Evolutionary conservation across 2,113 vertebrate species (phyloP).

Genomic region (Ornithorhynchus anatinus): DNA sequence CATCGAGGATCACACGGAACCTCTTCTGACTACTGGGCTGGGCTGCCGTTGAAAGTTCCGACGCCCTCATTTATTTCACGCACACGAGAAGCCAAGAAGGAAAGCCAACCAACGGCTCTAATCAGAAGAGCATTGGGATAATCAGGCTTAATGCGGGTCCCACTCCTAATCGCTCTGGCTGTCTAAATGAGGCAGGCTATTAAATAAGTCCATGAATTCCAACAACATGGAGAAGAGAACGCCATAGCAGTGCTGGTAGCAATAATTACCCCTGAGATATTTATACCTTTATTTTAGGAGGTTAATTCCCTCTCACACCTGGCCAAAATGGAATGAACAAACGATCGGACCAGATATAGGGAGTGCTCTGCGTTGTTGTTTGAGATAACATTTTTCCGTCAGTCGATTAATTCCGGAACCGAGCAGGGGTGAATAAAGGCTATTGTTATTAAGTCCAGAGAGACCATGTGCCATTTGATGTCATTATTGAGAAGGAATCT

Average conservation of each 20-base stretch:
- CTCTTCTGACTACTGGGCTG: conserved; percentile 21
- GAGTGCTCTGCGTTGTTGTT: conserved; percentile 47
- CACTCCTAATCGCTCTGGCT: conserved; percentile 62
- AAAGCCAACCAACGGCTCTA: conserved; percentile 47
- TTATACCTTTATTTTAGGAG: conserved; percentile 57
- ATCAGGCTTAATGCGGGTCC: conserved; percentile 2
- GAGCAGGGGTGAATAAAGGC: conserved; percentile 24
- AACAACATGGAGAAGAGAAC: conserved; percentile 38
- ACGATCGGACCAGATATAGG: conserved; percentile 20
- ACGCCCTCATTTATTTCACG: conserved; percentile 56
- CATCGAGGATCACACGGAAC: conserved; percentile 32
- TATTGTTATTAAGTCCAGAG: conserved; percentile 32
- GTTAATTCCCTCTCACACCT: conserved; percentile 45
- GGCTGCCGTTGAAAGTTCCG: conserved; percentile 54
- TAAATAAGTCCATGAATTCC: conserved; percentile 56
- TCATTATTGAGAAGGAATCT: conserved; percentile 7
- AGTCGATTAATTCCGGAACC: conserved; percentile 44
- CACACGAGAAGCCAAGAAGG: conserved; percentile 42
- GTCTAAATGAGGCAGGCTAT: conserved; percentile 63
- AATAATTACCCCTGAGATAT: conserved; percentile 45
- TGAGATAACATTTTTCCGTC: conserved; percentile 32
- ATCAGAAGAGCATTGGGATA: conserved; percentile 51
- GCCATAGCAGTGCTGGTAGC: neutral
- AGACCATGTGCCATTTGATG: conserved; percentile 6
- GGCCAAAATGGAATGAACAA: conserved; percentile 48